Percentiles rank a stretch among this genome's conserved stretches.
Evolutionary conservation across 1,140 invertebrate species (phyloP).

Genomic region (Zaprionus taronus): DNA sequence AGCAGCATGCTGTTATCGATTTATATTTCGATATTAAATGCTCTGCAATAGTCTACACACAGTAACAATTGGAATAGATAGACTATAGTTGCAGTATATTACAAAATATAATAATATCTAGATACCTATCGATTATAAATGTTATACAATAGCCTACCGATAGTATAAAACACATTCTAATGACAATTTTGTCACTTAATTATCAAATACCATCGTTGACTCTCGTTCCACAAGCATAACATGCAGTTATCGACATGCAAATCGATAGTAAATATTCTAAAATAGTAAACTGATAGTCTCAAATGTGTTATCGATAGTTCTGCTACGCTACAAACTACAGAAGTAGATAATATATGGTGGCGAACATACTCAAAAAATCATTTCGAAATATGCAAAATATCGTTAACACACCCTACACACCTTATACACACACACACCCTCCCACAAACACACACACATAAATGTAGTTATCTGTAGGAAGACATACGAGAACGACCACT

Average conservation of each 20-base stretch:
- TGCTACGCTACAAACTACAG: not conserved
- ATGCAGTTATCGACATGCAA: not conserved
- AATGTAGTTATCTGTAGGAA: conserved; percentile 30
- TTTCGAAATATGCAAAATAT: conserved; percentile 10
- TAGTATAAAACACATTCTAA: too few species aligned
- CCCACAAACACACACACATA: conserved; percentile 20
- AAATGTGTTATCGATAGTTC: not conserved
- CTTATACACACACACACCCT: conserved; percentile 17
- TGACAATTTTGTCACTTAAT: too few species aligned
- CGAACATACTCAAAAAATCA: conserved; percentile 2
- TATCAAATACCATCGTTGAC: not conserved
- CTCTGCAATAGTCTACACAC: too few species aligned
- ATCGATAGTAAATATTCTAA: not conserved
- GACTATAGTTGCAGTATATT: too few species aligned
- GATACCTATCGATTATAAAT: too few species aligned
- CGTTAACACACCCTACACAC: conserved; percentile 24
- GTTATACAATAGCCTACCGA: too few species aligned
- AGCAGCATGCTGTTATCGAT: too few species aligned
- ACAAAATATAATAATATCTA: too few species aligned
- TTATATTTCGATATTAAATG: too few species aligned
- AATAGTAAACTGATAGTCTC: not conserved
- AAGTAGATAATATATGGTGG: conserved; percentile 8
- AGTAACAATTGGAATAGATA: too few species aligned
- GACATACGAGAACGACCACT: conserved; percentile 64
- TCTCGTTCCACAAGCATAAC: not conserved